Evolutionary conservation across 2,113 vertebrate genomes (phyloP).

Genomic region (Centrocercus urophasianus): DNA sequence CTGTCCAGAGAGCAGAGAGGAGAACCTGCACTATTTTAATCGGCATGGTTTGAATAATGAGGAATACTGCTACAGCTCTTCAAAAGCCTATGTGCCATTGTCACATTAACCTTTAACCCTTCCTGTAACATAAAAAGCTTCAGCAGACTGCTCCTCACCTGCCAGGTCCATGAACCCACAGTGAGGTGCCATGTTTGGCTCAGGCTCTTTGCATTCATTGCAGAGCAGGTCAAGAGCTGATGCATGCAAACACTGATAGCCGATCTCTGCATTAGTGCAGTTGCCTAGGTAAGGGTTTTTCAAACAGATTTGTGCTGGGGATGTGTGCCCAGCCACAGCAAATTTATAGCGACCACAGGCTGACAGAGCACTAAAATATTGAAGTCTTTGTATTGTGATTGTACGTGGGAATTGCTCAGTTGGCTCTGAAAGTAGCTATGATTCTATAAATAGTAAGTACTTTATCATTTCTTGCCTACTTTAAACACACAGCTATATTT

Average conservation of each 20-base stretch:
- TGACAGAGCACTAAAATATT: conserved; percentile 45
- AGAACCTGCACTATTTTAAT: not conserved
- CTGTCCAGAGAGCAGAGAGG: not conserved
- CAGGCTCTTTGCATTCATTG: not conserved
- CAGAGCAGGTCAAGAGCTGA: not conserved
- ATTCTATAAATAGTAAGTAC: conserved; percentile 54
- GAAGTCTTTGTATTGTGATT: not conserved
- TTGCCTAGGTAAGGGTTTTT: conserved; percentile 19
- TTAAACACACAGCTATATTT: conserved; percentile 31
- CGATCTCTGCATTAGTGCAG: not conserved
- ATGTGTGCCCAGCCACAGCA: not conserved
- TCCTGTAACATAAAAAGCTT: not conserved
- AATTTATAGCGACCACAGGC: conserved; percentile 13
- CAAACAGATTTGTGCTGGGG: conserved; percentile 10
- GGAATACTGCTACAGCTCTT: not conserved
- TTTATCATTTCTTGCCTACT: conserved; percentile 31
- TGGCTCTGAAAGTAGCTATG: conserved; percentile 33
- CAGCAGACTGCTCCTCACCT: not conserved
- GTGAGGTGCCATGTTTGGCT: not conserved
- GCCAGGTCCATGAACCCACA: fast-evolving
- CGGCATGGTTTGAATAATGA: fast-evolving
- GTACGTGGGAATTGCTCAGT: conserved; percentile 14
- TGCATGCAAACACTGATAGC: not conserved
- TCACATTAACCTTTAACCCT: not conserved
- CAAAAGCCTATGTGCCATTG: not conserved